These are phyloP conservation scores for Potamilus streckersoni DNA, from an alignment of 1,140 invertebrate genomes.

Conservation along the genomic window DNA sequence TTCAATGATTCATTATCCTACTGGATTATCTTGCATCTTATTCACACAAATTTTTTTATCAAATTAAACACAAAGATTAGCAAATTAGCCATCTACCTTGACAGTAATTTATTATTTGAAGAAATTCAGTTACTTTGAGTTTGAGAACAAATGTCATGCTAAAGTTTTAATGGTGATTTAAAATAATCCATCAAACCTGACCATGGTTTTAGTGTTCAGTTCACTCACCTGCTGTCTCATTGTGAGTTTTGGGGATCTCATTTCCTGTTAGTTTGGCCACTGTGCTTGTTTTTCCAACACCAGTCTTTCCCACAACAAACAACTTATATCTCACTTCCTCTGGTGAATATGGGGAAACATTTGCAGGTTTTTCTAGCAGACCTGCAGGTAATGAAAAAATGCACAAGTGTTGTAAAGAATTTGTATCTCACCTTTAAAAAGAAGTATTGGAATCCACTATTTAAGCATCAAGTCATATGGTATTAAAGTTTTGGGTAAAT, in stretches of 20 bases:
- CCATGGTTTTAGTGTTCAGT: background rate
- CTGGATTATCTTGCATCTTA: background rate
- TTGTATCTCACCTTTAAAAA: background rate
- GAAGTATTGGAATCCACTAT: background rate
- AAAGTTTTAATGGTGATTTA: background rate
- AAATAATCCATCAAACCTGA: background rate
- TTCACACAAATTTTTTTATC: background rate
- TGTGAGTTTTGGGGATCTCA: constrained; percentile 57
- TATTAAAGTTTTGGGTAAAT: too few species aligned
- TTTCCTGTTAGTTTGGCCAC: constrained; percentile 71
- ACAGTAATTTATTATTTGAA: background rate
- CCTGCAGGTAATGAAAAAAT: constrained; percentile 62
- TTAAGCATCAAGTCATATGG: background rate
- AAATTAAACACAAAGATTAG: background rate
- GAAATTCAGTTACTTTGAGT: background rate
- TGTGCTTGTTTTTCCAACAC: constrained; percentile 73
- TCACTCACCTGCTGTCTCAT: constrained; percentile 69
- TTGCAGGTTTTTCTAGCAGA: constrained; percentile 71
- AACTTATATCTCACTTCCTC: constrained; percentile 76
- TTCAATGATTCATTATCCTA: too few species aligned
- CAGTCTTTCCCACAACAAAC: constrained; percentile 72
- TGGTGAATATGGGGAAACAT: constrained; percentile 57
- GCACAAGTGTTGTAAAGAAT: background rate
- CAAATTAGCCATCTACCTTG: background rate
- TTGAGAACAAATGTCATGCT: background rate